Evolutionary conservation across 30 jellyfish, hydroid and myxozoan species (phyloP).

Genomic region (Chironex yamaguchii): DNA sequence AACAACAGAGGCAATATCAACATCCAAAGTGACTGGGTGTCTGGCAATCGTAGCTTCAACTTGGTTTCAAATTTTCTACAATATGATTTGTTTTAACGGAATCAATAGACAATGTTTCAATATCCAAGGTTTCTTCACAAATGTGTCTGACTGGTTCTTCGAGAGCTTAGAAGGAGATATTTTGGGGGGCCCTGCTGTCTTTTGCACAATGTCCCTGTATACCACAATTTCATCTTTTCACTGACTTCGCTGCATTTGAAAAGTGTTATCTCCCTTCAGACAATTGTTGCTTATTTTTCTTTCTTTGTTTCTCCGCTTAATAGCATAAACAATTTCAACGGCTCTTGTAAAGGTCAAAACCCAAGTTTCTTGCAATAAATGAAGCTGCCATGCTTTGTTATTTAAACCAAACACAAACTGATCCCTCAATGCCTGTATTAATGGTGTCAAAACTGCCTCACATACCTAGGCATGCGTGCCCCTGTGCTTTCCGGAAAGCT

Average conservation of each 20-base stretch:
- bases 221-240: constrained; percentile 61
- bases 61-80: constrained; percentile 12
- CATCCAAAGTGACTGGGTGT: constrained; percentile 59
- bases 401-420: constrained; percentile 56
- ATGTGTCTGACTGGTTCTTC: constrained; percentile 69
- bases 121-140: constrained; percentile 61
- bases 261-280: constrained; percentile 53
- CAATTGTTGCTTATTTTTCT: constrained; percentile 51
- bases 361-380: constrained; percentile 71
- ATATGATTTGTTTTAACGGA: constrained; percentile 58
- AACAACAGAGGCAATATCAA: constrained; percentile 64
- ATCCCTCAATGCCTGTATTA: constrained; percentile 32
- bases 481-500: too few relatives aligned
- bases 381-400: constrained; percentile 68
- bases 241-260: constrained; percentile 61
- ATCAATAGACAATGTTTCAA: constrained; percentile 59
- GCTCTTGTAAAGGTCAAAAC: constrained; percentile 66
- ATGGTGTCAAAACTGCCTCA: constrained; percentile 1
- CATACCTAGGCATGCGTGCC: too few relatives aligned
- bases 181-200: constrained; percentile 64
- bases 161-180: constrained; percentile 67
- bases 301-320: constrained; percentile 57
- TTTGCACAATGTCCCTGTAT: constrained; percentile 70
- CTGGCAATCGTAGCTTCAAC: constrained; percentile 33
- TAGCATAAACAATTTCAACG: constrained; percentile 42